phyloP scores from a whole-genome alignment of 2,113 vertebrate genomes.

The Bufo gargarizans region DNA sequence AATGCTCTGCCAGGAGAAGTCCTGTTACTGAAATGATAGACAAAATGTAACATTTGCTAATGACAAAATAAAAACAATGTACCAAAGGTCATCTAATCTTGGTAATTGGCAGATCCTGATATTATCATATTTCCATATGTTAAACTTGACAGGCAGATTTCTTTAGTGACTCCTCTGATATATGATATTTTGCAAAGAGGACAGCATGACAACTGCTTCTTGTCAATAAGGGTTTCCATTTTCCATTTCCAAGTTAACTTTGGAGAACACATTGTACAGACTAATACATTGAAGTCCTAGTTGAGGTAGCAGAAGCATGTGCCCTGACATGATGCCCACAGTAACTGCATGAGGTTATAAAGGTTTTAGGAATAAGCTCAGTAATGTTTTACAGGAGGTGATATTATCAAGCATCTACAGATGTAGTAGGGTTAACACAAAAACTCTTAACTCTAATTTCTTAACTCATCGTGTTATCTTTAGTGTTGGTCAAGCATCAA shows the following conservation, averaged over 20 bases:
- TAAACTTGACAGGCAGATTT: slow-evolving; percentile 50
- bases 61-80: slow-evolving; percentile 21
- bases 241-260: slow-evolving; percentile 35
- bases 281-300: background rate
- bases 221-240: slow-evolving; percentile 38
- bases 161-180: slow-evolving; percentile 32
- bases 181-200: slow-evolving; percentile 34
- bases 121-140: slow-evolving; percentile 30
- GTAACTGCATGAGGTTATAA: slow-evolving; percentile 33
- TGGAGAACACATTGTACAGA: background rate
- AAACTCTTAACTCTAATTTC: too few relatives aligned
- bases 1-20: background rate
- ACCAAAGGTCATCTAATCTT: slow-evolving; percentile 29
- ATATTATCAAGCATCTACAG: background rate
- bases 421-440: too few relatives aligned
- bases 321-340: background rate
- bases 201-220: slow-evolving; percentile 31
- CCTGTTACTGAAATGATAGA: slow-evolving; percentile 6
- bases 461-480: too few relatives aligned
- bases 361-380: background rate
- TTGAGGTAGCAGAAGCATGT: slow-evolving; percentile 10
- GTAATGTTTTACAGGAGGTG: background rate
- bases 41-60: background rate
- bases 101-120: slow-evolving; percentile 5
- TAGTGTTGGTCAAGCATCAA: too few relatives aligned